phyloP scores from a whole-genome alignment of 2,888 invertebrate genomes.

The Drosophila tanythrix region DNA sequence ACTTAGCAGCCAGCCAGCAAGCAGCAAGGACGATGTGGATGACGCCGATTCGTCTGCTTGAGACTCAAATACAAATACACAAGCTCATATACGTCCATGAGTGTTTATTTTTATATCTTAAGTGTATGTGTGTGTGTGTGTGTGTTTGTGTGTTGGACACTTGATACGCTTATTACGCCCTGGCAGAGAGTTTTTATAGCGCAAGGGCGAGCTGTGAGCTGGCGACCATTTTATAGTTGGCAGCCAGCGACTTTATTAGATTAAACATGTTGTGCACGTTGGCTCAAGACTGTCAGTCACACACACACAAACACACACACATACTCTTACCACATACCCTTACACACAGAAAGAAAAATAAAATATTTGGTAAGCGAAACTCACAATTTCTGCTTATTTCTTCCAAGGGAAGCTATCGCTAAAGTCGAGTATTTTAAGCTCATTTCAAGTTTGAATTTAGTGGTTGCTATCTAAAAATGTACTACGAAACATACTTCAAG shows the following conservation, averaged over 20 bases:
- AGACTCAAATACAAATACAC: slow-evolving; percentile 32
- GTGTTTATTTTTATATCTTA: slow-evolving; percentile 27
- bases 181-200: slow-evolving; percentile 67
- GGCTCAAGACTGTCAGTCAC: slow-evolving; percentile 38
- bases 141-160: slow-evolving; percentile 48
- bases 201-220: slow-evolving; percentile 32
- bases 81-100: slow-evolving; percentile 6
- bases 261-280: slow-evolving; percentile 78
- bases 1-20: slow-evolving; percentile 64
- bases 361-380: neutral
- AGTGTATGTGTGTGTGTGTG: slow-evolving; percentile 1
- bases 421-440: neutral
- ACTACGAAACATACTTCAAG: neutral
- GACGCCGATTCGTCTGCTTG: slow-evolving; percentile 69
- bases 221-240: slow-evolving; percentile 71
- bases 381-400: neutral
- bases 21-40: slow-evolving; percentile 27
- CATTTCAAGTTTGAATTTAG: neutral
- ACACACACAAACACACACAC: slow-evolving; percentile 18
- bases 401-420: neutral
- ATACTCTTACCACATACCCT: slow-evolving; percentile 11
- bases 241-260: slow-evolving; percentile 78
- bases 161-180: slow-evolving; percentile 78
- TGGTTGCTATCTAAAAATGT: neutral
- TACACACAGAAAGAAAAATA: slow-evolving; percentile 3